Percentiles rank a stretch among this genome's conserved stretches.
Conservation (phyloP, 2,888 invertebrate species). For the Hartigia nigra region DNA sequence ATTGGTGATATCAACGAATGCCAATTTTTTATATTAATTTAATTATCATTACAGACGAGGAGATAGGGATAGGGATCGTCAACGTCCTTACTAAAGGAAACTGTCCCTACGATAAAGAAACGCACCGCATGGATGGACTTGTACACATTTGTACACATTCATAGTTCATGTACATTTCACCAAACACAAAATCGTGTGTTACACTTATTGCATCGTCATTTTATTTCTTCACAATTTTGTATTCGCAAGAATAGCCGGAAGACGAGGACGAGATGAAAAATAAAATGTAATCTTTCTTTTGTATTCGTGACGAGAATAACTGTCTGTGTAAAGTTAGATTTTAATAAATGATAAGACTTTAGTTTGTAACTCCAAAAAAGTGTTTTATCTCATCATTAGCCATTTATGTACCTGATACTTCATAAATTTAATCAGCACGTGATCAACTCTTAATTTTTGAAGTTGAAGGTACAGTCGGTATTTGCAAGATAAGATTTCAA, state of each 20-base stretch:
- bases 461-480: not conserved
- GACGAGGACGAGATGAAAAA: constrained; percentile 13
- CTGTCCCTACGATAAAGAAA: constrained; percentile 3
- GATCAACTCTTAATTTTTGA: too few relatives aligned
- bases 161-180: constrained; percentile 33
- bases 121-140: constrained; percentile 12
- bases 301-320: constrained; percentile 30
- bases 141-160: constrained; percentile 33
- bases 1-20: not conserved
- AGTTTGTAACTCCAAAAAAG: constrained; percentile 23
- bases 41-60: constrained; percentile 56
- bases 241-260: constrained; percentile 33
- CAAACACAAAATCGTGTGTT: constrained; percentile 8
- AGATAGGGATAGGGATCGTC: constrained; percentile 69
- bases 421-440: too few relatives aligned
- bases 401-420: not conserved
- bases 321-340: constrained; percentile 47
- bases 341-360: constrained; percentile 47
- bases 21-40: constrained; percentile 38
- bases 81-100: constrained; percentile 65
- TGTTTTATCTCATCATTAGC: not conserved
- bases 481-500: too few relatives aligned
- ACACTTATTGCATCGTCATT: constrained; percentile 17
- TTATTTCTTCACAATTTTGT: constrained; percentile 39
- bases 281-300: constrained; percentile 14